Evolutionary conservation across 2,888 invertebrate species (phyloP).

Genomic region (Tridacna gigas): DNA sequence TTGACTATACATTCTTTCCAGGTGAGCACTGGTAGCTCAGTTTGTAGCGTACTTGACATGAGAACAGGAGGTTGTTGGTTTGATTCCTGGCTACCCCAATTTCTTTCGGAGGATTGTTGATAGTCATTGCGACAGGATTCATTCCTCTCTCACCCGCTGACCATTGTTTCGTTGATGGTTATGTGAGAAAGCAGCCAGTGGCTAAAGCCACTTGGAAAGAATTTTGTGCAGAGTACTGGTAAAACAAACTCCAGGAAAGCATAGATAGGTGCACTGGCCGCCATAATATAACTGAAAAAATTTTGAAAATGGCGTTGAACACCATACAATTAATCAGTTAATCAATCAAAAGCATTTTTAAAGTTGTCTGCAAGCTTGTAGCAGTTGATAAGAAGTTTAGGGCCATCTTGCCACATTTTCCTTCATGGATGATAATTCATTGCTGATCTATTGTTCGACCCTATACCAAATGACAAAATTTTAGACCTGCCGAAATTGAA

Average conservation of each 20-base stretch:
- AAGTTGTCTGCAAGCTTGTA: too few relatives aligned
- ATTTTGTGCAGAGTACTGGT: not conserved
- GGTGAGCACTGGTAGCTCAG: not conserved
- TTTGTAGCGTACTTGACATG: not conserved
- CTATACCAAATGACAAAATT: too few relatives aligned
- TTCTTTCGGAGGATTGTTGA: not conserved
- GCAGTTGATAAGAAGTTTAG: too few relatives aligned
- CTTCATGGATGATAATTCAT: too few relatives aligned
- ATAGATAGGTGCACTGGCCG: not conserved
- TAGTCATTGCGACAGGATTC: not conserved
- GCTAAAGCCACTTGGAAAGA: not conserved
- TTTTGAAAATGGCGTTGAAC: not conserved
- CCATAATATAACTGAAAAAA: not conserved
- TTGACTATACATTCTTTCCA: not conserved
- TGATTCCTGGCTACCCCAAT: not conserved
- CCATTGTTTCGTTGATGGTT: too few relatives aligned
- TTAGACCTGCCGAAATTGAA: too few relatives aligned
- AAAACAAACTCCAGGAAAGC: not conserved
- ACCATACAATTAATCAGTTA: not conserved
- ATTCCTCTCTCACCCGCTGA: not conserved
- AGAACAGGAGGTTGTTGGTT: not conserved
- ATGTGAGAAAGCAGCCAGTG: not conserved
- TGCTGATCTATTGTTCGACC: too few relatives aligned
- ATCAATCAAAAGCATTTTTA: too few relatives aligned
- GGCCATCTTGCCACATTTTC: too few relatives aligned